Percentiles rank a stretch among this genome's conserved stretches.
Evolutionary conservation across 92 coral and sea anemone genomes (phyloP).

Genomic region (Phenganax marumi): DNA sequence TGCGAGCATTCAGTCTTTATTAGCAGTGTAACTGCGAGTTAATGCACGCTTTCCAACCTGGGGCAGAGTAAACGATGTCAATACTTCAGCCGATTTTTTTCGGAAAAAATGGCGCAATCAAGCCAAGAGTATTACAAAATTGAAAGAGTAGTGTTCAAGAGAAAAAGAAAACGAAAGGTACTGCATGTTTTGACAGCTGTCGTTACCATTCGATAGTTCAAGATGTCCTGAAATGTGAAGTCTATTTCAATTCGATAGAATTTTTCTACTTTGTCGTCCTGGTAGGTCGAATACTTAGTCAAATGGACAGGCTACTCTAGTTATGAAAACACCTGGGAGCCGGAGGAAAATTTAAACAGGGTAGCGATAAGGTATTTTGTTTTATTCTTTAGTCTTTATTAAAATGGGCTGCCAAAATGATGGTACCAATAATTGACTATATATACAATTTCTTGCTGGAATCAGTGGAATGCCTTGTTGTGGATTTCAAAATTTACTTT

Average conservation of each 20-base stretch:
- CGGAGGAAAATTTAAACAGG: not conserved
- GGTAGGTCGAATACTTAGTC: constrained; percentile 2
- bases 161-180: not conserved
- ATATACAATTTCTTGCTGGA: too few species aligned
- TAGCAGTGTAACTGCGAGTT: too few species aligned
- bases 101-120: not conserved
- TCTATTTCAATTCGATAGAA: too few species aligned
- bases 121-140: not conserved
- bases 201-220: too few species aligned
- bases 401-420: too few species aligned
- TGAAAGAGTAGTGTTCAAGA: not conserved
- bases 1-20: too few species aligned
- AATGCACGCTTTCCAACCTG: too few species aligned
- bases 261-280: not conserved
- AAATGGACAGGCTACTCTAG: not conserved
- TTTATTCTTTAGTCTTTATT: not conserved
- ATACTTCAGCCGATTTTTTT: not conserved
- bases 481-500: too few species aligned
- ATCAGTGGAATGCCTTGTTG: too few species aligned
- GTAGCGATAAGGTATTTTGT: not conserved
- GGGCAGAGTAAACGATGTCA: too few species aligned
- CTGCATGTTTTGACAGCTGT: not conserved
- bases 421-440: too few species aligned
- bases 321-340: not conserved
- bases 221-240: too few species aligned